phyloP scores from a whole-genome alignment of 92 coral and sea anemone genomes.

The Epizoanthus stellaris region DNA sequence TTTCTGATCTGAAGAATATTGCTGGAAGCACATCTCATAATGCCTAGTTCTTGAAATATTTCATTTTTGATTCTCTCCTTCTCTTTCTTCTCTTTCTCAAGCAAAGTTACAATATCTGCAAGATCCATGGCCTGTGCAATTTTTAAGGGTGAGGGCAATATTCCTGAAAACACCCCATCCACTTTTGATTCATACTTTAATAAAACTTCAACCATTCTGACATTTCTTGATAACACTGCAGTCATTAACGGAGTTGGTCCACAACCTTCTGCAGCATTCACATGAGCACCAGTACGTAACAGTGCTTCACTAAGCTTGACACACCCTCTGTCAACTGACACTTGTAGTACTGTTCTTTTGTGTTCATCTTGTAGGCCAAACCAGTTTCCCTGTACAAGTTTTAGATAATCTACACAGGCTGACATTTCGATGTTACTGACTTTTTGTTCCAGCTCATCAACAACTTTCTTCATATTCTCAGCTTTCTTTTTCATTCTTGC shows the following conservation, averaged over 20 bases:
- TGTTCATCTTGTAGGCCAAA: conserved; percentile 27
- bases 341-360: conserved; percentile 17
- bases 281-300: conserved; percentile 32
- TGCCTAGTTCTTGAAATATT: conserved; percentile 24
- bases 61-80: not conserved
- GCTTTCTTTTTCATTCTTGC: conserved; percentile 21
- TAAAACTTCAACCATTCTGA: conserved; percentile 22
- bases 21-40: conserved; percentile 12
- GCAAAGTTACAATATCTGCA: not conserved
- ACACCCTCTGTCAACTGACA: conserved; percentile 27
- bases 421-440: conserved; percentile 7
- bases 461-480: conserved; percentile 26
- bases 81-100: not conserved
- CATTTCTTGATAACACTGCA: conserved; percentile 26
- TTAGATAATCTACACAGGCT: not conserved
- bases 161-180: conserved; percentile 46
- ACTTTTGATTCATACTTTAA: conserved; percentile 39
- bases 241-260: conserved; percentile 36
- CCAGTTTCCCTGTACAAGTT: conserved; percentile 17
- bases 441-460: conserved; percentile 10
- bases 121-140: conserved; percentile 28
- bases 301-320: conserved; percentile 37
- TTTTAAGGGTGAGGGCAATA: conserved; percentile 33
- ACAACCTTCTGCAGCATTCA: conserved; percentile 42
- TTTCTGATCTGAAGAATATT: no score